Percentiles rank a stretch among this genome's conserved stretches.
Conservation (phyloP, 1,140 invertebrate genomes). For the Caenorhabditis inopinata region DNA sequence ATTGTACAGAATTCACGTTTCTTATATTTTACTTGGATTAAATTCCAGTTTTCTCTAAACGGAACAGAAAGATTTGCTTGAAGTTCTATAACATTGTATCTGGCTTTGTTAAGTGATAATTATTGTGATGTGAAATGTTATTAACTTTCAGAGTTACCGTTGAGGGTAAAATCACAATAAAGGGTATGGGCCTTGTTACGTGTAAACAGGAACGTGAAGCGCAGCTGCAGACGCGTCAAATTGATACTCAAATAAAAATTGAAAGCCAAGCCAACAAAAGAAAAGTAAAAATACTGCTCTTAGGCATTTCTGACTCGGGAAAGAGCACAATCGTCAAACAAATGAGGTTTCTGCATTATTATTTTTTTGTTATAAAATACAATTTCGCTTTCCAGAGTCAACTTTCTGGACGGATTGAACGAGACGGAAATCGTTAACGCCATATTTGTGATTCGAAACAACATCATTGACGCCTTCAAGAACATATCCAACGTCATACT, state of each 20-base stretch:
- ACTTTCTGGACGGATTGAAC: slow-evolving; percentile 12
- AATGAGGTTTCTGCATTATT: neutral
- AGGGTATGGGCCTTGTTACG: neutral
- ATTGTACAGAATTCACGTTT: too few species aligned
- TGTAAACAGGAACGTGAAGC: neutral
- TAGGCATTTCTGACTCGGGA: slow-evolving; percentile 86
- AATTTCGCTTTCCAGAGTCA: neutral
- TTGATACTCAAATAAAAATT: neutral
- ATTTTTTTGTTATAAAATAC: neutral
- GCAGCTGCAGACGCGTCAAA: neutral
- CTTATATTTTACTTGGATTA: too few species aligned
- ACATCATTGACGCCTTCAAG: slow-evolving; percentile 31
- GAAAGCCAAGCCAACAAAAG: slow-evolving; percentile 58
- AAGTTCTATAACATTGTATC: too few species aligned
- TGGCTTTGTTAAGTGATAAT: too few species aligned
- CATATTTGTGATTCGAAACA: slow-evolving; percentile 4
- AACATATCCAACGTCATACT: neutral
- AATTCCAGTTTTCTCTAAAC: too few species aligned
- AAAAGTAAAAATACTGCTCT: slow-evolving; percentile 77
- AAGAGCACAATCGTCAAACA: slow-evolving; percentile 76
- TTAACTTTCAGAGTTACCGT: neutral
- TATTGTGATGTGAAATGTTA: too few species aligned
- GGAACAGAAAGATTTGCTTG: too few species aligned
- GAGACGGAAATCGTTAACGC: slow-evolving; percentile 10
- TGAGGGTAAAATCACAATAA: neutral